Conservation (phyloP, 1,140 invertebrate genomes). For the Ceratina japonica region DNA sequence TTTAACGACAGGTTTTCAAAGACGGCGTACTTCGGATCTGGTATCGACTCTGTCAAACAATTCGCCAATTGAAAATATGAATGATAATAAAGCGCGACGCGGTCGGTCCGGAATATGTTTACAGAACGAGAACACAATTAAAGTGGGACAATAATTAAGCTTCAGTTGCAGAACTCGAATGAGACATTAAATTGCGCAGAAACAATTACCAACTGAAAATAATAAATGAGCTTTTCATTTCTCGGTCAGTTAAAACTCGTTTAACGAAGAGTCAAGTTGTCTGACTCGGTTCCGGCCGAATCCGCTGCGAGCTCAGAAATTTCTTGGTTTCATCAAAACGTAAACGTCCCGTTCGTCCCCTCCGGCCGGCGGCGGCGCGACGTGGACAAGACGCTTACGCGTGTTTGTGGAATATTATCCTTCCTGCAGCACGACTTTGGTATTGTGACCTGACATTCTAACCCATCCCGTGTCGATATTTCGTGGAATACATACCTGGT, state of each 20-base stretch:
- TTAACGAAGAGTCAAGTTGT: background rate
- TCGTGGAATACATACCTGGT: slow-evolving; percentile 31
- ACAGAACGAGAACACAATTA: background rate
- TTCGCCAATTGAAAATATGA: too few species aligned
- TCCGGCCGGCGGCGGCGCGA: too few species aligned
- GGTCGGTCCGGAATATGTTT: too few species aligned
- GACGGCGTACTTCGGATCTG: too few species aligned
- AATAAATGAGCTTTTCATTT: background rate
- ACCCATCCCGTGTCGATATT: slow-evolving; percentile 49
- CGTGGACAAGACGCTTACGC: background rate
- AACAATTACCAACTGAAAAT: background rate
- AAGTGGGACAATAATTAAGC: background rate
- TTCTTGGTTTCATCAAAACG: background rate
- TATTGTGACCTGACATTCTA: slow-evolving; percentile 54
- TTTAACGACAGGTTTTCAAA: too few species aligned
- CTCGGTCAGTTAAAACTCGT: background rate
- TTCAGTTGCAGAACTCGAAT: too few species aligned
- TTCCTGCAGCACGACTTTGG: slow-evolving; percentile 40
- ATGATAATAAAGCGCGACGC: too few species aligned
- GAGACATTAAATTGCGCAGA: background rate
- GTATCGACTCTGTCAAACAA: too few species aligned
- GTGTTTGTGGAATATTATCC: slow-evolving; percentile 52
- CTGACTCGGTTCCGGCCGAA: background rate
- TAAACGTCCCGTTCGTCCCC: background rate
- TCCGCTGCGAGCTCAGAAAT: background rate